Conservation (phyloP, 2,113 vertebrate genomes). For the Platanista minor region DNA sequence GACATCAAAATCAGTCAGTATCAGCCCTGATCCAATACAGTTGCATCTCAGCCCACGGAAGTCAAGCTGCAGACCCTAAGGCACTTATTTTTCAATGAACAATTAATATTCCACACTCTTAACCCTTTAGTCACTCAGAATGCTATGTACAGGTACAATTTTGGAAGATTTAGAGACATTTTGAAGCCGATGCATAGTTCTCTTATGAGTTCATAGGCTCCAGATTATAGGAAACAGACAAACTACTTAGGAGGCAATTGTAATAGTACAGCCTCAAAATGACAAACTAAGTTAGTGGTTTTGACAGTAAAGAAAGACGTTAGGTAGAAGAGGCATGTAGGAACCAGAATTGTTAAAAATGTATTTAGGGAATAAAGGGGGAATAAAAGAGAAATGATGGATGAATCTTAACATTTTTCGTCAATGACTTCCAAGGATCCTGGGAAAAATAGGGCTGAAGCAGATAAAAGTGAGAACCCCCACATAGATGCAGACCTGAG, state of each 20-base stretch:
- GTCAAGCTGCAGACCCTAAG: neutral
- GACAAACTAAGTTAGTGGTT: neutral
- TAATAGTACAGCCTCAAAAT: neutral
- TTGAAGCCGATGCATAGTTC: neutral
- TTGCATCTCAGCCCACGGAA: neutral
- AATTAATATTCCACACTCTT: neutral
- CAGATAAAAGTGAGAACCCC: neutral
- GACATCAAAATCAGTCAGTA: neutral
- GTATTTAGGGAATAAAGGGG: neutral
- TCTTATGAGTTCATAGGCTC: neutral
- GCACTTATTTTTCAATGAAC: neutral
- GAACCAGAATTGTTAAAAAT: neutral
- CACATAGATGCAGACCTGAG: neutral
- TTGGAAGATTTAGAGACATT: neutral
- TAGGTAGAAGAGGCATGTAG: neutral
- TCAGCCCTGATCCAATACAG: neutral
- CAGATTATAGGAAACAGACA: neutral
- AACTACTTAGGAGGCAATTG: neutral
- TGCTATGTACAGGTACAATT: neutral
- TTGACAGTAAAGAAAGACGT: neutral
- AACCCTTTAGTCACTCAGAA: neutral
- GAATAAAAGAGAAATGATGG: neutral
- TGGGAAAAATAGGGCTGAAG: neutral
- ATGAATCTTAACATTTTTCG: neutral
- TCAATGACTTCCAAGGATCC: neutral